Percentiles rank a stretch among this genome's conserved stretches.
These are phyloP conservation scores for Chlorocebus sabaeus DNA, from an alignment of 2,113 vertebrate genomes.

Conservation along the genomic window DNA sequence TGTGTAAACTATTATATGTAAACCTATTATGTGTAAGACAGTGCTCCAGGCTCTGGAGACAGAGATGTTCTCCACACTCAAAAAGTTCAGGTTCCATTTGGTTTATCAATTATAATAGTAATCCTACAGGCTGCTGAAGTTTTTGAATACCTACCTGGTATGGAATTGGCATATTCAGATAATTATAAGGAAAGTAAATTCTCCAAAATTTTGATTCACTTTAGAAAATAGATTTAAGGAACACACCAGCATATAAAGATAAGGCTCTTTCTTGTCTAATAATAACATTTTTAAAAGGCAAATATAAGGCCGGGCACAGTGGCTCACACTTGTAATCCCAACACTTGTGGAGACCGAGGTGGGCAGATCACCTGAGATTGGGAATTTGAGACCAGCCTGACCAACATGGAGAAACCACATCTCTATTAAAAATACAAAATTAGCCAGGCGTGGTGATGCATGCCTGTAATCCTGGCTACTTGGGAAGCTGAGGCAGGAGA, in stretches of 20 bases:
- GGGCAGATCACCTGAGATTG: too few relatives aligned
- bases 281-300: background rate
- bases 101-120: background rate
- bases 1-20: too few relatives aligned
- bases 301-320: background rate
- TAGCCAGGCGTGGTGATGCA: too few relatives aligned
- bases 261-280: background rate
- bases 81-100: background rate
- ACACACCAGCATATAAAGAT: background rate
- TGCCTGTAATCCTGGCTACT: too few relatives aligned
- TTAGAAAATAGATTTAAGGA: background rate
- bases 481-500: too few relatives aligned
- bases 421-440: too few relatives aligned
- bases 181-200: background rate
- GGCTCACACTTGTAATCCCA: too few relatives aligned
- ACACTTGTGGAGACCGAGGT: too few relatives aligned
- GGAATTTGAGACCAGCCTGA: too few relatives aligned
- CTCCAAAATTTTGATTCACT: background rate
- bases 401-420: too few relatives aligned
- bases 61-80: background rate
- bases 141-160: background rate
- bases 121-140: background rate
- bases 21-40: background rate
- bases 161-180: background rate
- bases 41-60: background rate